Base-by-base conservation (phyloP, 1,140 invertebrate species). In the Pararge aegeria region DNA sequence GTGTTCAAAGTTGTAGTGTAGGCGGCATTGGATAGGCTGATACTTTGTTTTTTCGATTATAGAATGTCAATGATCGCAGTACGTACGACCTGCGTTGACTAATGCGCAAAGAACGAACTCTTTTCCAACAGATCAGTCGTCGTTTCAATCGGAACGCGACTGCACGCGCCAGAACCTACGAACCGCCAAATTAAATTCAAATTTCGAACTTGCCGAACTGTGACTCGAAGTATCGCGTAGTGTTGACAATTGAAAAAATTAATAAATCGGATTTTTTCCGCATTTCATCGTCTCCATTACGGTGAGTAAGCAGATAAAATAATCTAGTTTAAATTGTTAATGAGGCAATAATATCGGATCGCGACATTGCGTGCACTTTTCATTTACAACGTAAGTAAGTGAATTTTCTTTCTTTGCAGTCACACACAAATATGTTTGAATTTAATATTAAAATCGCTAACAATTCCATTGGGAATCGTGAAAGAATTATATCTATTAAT, bases 101-200 rank as follows among this genome's bases (percentile, higher is more conserved):
- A 73, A 72, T 68, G 70, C 66, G 71, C 68, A 64, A 73, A 69
- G 75, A 77, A 79, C 70, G 75, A 66, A 72, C 76, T 67, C 68
- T 16, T n/a, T 37, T 38, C 34, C 29, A 29, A 59, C 27, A 37
- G 37, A 44, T 57, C 78, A 85, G 83, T 86, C 83, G 76, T 58
- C 74, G 73, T 74, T 78, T 76, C 70, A 66, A 61, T 56, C 50
- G 68, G 77, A 75, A 68, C 75, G 83, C 64, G 69, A 70, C 70
- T 70, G 70, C 75, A 70, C 73, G 77, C 59, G 55, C 49, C 51
- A 48, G 9, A 49, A 30, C 20, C 40, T 46, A 20, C 60, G 50
- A 38, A 46, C 49, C 46, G 38, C 40, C 42, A 27, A 21, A 61
- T 34, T 46, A 50, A 62, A 66, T 67, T 73, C 57, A 63, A 78